These are phyloP conservation scores for Lucilia sericata DNA, from an alignment of 1,140 invertebrate genomes.

Conservation along the genomic window DNA sequence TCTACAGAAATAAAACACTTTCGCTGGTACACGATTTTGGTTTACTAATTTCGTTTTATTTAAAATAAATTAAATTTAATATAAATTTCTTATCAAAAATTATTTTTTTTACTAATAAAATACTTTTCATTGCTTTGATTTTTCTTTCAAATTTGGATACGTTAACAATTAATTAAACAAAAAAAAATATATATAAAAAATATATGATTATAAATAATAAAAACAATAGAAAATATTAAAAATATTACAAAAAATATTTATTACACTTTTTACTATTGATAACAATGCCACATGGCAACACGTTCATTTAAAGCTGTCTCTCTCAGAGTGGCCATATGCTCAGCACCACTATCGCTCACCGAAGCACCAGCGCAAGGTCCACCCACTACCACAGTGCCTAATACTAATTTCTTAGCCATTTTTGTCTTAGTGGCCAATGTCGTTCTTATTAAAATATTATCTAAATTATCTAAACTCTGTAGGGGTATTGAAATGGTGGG, in stretches of 20 bases:
- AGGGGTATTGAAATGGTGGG: conserved; percentile 62
- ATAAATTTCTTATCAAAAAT: neutral
- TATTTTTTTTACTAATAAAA: neutral
- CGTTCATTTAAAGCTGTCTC: conserved; percentile 56
- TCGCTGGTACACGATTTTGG: too few species aligned
- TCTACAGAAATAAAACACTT: too few species aligned
- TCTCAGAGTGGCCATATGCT: conserved; percentile 54
- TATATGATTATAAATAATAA: conserved; percentile 29
- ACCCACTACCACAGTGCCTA: conserved; percentile 59
- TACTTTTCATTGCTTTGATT: neutral
- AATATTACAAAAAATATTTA: conserved; percentile 6
- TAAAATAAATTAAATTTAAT: conserved; percentile 5
- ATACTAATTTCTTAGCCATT: conserved; percentile 72
- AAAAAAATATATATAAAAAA: neutral
- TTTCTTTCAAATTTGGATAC: neutral
- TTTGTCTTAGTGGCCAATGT: conserved; percentile 63
- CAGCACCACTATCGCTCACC: conserved; percentile 51
- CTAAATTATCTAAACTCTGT: conserved; percentile 54
- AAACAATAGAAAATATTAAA: neutral
- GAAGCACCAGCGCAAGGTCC: conserved; percentile 41
- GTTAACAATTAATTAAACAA: conserved; percentile 17
- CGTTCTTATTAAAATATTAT: conserved; percentile 57
- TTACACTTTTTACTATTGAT: conserved; percentile 42
- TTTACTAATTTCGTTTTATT: neutral
- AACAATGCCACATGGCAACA: conserved; percentile 61